Evolutionary conservation across 2,888 invertebrate species (phyloP).

Genomic region (Acronicta alni): DNA sequence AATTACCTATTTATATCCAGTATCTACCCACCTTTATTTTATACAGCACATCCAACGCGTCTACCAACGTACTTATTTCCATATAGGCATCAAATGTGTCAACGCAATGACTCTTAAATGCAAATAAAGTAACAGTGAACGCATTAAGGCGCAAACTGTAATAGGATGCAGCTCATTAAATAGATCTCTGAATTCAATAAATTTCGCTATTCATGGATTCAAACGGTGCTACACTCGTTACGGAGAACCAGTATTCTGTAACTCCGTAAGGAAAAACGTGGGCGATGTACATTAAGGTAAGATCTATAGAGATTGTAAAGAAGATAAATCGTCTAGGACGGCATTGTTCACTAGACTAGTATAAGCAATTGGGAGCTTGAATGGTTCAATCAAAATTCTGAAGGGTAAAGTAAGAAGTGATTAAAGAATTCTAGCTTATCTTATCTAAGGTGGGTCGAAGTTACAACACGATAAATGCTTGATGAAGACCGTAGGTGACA

Average conservation of each 20-base stretch:
- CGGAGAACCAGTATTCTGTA: slow-evolving; percentile 28
- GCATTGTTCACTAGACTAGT: slow-evolving; percentile 5
- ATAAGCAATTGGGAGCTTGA: slow-evolving; percentile 1
- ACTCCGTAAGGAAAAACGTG: slow-evolving; percentile 15
- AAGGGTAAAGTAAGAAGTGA: too few species aligned
- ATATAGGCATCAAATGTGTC: not conserved
- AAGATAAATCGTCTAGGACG: slow-evolving; percentile 8
- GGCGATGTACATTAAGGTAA: slow-evolving; percentile 19
- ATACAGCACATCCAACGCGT: too few species aligned
- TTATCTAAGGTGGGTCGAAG: too few species aligned
- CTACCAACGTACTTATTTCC: not conserved
- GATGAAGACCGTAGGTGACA: too few species aligned
- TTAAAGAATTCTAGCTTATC: too few species aligned
- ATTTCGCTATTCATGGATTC: slow-evolving; percentile 50
- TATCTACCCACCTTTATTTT: too few species aligned
- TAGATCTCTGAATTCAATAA: slow-evolving; percentile 47
- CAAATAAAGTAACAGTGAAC: slow-evolving; percentile 27
- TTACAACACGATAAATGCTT: too few species aligned
- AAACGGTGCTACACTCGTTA: slow-evolving; percentile 45
- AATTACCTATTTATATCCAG: too few species aligned
- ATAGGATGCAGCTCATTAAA: slow-evolving; percentile 46
- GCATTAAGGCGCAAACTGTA: slow-evolving; percentile 30
- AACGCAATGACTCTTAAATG: slow-evolving; percentile 29
- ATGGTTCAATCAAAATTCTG: slow-evolving; percentile 7
- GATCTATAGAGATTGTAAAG: slow-evolving; percentile 19